Conservation (phyloP, 2,797 vertebrate species). For the Pseudochirops corinnae region DNA sequence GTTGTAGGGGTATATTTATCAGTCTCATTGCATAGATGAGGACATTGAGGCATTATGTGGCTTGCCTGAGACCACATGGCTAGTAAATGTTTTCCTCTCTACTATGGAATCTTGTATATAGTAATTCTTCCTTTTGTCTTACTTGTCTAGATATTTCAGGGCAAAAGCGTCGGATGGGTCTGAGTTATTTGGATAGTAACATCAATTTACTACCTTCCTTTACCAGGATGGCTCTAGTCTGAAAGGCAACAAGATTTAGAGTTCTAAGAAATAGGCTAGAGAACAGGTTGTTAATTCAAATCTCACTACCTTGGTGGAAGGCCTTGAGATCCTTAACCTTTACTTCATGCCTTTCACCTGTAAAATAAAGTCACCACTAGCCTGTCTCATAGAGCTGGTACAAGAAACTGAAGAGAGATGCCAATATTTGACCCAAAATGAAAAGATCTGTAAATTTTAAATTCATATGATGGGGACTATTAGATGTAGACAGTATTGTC, state of each 20-base stretch:
- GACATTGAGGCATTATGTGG: neutral
- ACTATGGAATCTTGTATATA: neutral
- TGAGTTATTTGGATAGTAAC: neutral
- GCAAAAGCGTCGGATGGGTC: neutral
- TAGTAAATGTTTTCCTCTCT: neutral
- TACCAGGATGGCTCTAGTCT: neutral
- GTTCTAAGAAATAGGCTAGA: neutral
- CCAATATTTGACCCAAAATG: neutral
- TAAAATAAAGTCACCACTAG: neutral
- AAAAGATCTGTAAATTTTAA: neutral
- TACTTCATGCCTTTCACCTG: neutral
- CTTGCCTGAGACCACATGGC: neutral
- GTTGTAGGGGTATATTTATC: neutral
- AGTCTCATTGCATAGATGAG: neutral
- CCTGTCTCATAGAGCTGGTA: neutral
- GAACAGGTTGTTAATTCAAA: neutral
- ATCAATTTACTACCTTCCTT: slow-evolving; percentile 1
- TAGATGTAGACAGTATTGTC: neutral
- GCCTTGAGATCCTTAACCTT: neutral
- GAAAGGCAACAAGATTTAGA: neutral
- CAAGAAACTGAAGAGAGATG: neutral
- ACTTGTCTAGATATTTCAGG: neutral
- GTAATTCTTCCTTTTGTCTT: neutral
- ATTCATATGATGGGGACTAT: neutral
- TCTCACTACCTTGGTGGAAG: neutral